Evolutionary conservation across 2,113 vertebrate genomes (phyloP).

Genomic region (Turdus rufiventris): DNA sequence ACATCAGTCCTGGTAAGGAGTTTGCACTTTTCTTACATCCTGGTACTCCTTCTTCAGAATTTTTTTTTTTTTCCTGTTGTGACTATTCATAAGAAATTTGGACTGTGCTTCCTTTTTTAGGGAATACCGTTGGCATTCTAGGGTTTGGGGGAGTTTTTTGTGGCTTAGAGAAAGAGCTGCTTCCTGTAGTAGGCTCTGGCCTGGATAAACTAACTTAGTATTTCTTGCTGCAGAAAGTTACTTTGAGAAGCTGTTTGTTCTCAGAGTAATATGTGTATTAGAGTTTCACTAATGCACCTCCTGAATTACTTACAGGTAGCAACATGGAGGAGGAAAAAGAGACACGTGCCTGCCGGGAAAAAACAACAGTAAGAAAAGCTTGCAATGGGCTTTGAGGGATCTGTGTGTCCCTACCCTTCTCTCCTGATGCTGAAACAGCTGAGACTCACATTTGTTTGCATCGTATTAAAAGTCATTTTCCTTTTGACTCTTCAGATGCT

Average conservation of each 20-base stretch:
- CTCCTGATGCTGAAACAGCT: not conserved
- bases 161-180: not conserved
- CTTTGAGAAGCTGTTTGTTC: not conserved
- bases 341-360: not conserved
- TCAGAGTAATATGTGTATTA: not conserved
- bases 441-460: not conserved
- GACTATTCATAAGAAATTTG: not conserved
- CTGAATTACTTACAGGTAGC: slow-evolving; percentile 52
- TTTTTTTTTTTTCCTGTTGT: not conserved
- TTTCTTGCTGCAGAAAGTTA: not conserved
- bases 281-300: not conserved
- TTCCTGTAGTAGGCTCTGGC: not conserved
- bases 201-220: not conserved
- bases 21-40: not conserved
- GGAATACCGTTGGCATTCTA: not conserved
- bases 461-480: not conserved
- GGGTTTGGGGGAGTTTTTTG: not conserved
- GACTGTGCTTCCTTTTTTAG: not conserved
- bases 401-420: not conserved
- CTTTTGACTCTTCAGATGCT: slow-evolving; percentile 55
- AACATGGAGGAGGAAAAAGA: slow-evolving; percentile 34
- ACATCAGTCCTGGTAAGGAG: slow-evolving; percentile 67
- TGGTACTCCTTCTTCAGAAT: not conserved
- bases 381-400: not conserved
- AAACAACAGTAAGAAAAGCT: slow-evolving; percentile 60